Base-by-base conservation (phyloP, 2,113 vertebrate genomes). In the Rhinolophus sinicus region DNA sequence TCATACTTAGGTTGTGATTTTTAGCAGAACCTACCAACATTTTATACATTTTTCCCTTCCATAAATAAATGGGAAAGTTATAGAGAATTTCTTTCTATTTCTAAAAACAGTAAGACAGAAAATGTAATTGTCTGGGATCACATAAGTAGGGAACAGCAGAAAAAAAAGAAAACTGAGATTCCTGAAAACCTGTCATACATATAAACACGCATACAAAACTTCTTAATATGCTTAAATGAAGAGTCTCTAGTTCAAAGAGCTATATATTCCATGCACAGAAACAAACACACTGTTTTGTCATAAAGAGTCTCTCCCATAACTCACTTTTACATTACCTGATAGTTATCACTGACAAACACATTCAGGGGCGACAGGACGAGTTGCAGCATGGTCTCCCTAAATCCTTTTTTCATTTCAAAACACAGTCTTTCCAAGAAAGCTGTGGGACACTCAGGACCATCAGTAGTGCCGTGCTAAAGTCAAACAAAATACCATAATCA, bases 341-440 rank as follows among this genome's bases (percentile, higher is more conserved):
- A 99, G 98, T 98, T 99, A 97, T 99, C 99, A 90, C 99, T 99
- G 97, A 99, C 92, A 96, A 99, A 99, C 87, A 99, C 98, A 97
- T 99, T 99, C 87, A 99, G 86, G 56, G 99, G 99, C 47, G 99
- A 99, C 35, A 99, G 97, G 24, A 99, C 98, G 91, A 99, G 99
- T 54, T 99, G 99, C 80, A 99, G 98, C 98, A 99, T 99, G 6
- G 99, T 99, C 98, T 99, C 99, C 95, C 99, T 99, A 98, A 99
- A 99, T 65, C 99, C 99, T 97, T 99, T 99, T 97, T 99, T 99
- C 99, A 99, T 99, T 98, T 99, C 99, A 73, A 99, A 99, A 90
- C 99, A 99, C 1, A 99, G 97, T 24, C 99, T 99, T 98, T 99
- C 99, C 98, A 99, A 97, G 97, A 99, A 99, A 92, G 99, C 99